A percentile compares a stretch with the other conserved stretches of the same genome.
These are phyloP conservation scores for Ophion ellenae DNA, from an alignment of 2,888 invertebrate species.

Conservation along the genomic window DNA sequence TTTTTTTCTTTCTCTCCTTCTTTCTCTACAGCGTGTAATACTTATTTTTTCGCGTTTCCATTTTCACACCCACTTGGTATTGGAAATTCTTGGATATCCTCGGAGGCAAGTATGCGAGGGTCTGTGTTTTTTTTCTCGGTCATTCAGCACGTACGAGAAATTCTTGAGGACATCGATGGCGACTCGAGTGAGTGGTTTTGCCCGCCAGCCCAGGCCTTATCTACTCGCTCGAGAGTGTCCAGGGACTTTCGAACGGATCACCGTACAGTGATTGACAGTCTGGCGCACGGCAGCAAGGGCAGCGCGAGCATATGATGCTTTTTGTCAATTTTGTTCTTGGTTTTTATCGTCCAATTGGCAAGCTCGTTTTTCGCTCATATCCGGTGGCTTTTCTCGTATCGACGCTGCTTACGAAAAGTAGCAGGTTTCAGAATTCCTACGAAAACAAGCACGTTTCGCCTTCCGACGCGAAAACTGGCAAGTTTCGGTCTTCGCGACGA, in stretches of 20 bases:
- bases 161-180: slow-evolving; percentile 39
- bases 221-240: slow-evolving; percentile 12
- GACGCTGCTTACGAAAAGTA: no score
- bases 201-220: slow-evolving; percentile 25
- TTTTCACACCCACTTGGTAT: slow-evolving; percentile 28
- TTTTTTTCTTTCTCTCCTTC: neutral
- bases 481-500: no score
- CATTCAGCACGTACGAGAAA: slow-evolving; percentile 57
- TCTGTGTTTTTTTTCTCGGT: slow-evolving; percentile 10
- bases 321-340: neutral
- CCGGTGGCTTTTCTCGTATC: neutral
- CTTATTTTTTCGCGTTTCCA: slow-evolving; percentile 31
- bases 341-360: neutral
- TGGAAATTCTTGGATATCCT: slow-evolving; percentile 22
- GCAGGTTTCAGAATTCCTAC: no score
- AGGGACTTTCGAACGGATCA: neutral
- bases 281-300: neutral
- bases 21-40: neutral
- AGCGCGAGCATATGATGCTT: neutral
- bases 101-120: slow-evolving; percentile 14
- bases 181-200: slow-evolving; percentile 46
- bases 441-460: no score
- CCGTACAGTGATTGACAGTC: slow-evolving; percentile 2
- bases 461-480: no score
- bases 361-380: slow-evolving; percentile 2